Evolutionary conservation across 2,888 invertebrate species (phyloP).

Genomic region (Nomada flava): DNA sequence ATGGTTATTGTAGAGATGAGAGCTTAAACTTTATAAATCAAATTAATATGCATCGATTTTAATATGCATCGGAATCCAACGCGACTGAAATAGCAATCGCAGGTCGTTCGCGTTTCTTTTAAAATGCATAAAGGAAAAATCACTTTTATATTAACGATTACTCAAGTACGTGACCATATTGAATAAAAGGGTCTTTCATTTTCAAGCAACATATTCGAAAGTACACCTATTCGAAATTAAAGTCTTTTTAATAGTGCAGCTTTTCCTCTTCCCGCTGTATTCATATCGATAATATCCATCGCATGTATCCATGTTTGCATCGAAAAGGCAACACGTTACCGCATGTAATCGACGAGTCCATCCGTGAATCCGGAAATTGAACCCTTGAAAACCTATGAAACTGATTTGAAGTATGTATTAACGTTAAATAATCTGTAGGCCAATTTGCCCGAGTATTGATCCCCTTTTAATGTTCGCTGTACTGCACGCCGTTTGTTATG

Average conservation of each 20-base stretch:
- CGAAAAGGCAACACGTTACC: constrained; percentile 15
- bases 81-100: background rate
- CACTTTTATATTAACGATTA: too few species aligned
- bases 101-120: background rate
- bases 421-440: constrained; percentile 55
- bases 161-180: background rate
- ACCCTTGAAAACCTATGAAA: constrained; percentile 48
- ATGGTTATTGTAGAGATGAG: background rate
- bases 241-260: background rate
- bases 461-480: background rate
- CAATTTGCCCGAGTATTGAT: constrained; percentile 36
- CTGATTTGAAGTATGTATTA: constrained; percentile 59
- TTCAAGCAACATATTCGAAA: background rate
- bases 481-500: background rate
- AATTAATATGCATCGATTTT: background rate
- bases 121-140: background rate
- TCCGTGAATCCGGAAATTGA: constrained; percentile 50
- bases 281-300: constrained; percentile 2
- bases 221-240: constrained; percentile 15
- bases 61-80: background rate
- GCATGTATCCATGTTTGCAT: background rate
- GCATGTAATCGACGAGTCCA: constrained; percentile 24
- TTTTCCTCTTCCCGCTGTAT: background rate
- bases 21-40: background rate
- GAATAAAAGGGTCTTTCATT: background rate